These are phyloP conservation scores for Ahaetulla prasina DNA, from an alignment of 2,113 vertebrate species.

Conservation along the genomic window DNA sequence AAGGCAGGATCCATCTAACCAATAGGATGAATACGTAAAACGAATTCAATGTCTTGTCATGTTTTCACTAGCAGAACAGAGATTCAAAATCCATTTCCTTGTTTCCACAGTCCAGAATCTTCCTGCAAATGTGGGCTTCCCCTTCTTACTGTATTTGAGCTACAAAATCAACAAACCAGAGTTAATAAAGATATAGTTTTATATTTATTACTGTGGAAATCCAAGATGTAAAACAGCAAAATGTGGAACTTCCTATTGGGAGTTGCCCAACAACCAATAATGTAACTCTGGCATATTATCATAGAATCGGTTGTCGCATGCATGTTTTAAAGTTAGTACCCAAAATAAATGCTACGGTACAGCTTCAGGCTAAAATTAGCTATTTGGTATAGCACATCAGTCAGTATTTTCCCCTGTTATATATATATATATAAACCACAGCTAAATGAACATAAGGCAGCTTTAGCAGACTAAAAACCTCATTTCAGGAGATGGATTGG, in stretches of 20 bases:
- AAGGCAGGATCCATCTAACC: neutral
- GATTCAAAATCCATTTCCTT: neutral
- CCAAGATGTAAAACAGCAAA: conserved; percentile 58
- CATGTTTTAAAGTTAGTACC: conserved; percentile 40
- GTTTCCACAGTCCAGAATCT: neutral
- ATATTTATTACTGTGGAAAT: conserved; percentile 56
- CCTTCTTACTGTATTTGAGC: neutral
- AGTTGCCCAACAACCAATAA: conserved; percentile 13
- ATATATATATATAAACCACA: conserved; percentile 39
- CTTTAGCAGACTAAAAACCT: conserved; percentile 23
- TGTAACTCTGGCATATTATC: conserved; percentile 34
- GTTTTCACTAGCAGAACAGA: neutral
- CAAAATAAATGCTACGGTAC: conserved; percentile 37
- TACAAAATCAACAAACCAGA: conserved; percentile 28
- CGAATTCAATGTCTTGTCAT: neutral
- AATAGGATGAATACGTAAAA: neutral
- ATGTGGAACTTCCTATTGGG: conserved; percentile 49
- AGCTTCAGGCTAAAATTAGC: conserved; percentile 42
- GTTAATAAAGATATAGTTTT: conserved; percentile 55
- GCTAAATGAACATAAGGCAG: conserved; percentile 28
- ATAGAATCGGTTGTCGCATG: conserved; percentile 50
- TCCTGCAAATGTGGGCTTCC: neutral
- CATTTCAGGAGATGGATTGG: conserved; percentile 17
- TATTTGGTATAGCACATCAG: conserved; percentile 36
- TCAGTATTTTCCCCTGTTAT: conserved; percentile 5